phyloP scores from a whole-genome alignment of 1,140 invertebrate genomes.

The Zophobas atratus region DNA sequence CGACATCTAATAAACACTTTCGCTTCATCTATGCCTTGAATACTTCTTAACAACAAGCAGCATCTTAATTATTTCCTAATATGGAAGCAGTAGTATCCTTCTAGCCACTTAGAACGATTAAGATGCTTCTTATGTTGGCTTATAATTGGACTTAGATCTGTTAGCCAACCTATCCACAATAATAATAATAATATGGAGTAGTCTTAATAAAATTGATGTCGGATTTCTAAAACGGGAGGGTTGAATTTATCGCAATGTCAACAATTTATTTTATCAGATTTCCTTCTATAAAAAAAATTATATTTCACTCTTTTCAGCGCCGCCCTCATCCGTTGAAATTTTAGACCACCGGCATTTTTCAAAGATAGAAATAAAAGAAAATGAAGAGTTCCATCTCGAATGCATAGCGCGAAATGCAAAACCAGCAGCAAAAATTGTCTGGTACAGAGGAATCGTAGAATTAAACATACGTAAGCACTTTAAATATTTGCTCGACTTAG shows the following conservation, averaged over 20 bases:
- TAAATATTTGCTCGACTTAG: constrained; percentile 9
- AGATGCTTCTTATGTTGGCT: too few species aligned
- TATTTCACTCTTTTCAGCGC: constrained; percentile 76
- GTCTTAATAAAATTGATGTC: constrained; percentile 34
- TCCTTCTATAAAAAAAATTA: constrained; percentile 10
- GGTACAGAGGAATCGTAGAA: constrained; percentile 89
- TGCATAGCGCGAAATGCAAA: constrained; percentile 89
- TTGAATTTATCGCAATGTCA: constrained; percentile 41
- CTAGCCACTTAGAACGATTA: too few species aligned
- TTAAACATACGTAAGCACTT: constrained; percentile 79
- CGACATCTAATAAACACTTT: too few species aligned
- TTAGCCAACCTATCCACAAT: too few species aligned
- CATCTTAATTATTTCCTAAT: too few species aligned
- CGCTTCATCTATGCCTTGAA: too few species aligned
- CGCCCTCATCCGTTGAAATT: constrained; percentile 89
- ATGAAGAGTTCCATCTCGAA: constrained; percentile 84
- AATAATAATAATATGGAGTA: constrained; percentile 15
- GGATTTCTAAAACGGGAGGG: constrained; percentile 29
- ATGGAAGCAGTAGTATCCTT: too few species aligned
- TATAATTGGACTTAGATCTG: too few species aligned
- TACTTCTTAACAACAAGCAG: too few species aligned
- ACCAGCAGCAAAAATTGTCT: constrained; percentile 89
- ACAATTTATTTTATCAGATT: constrained; percentile 10
- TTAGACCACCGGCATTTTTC: constrained; percentile 82
- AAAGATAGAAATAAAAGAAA: constrained; percentile 88